phyloP scores from a whole-genome alignment of 2,797 vertebrate species.

The Thaleichthys pacificus region DNA sequence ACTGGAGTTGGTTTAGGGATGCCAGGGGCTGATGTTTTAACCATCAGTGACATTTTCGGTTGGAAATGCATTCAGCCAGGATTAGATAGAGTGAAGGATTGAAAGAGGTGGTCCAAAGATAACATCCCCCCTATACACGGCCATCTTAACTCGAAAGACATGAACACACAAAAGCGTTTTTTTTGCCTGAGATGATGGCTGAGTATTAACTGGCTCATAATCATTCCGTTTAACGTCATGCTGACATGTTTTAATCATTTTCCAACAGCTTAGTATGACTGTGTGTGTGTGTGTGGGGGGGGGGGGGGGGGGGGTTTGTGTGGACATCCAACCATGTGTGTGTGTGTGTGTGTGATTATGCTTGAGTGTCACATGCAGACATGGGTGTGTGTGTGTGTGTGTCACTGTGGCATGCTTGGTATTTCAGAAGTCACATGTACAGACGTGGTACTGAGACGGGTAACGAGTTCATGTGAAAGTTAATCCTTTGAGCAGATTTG shows the following conservation, averaged over 20 bases:
- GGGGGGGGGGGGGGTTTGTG: neutral
- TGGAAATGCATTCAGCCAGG: neutral
- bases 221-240: neutral
- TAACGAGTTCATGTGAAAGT: conserved; percentile 33
- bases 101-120: neutral
- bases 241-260: neutral
- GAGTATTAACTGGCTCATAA: neutral
- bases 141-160: neutral
- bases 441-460: neutral
- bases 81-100: neutral
- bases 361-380: neutral
- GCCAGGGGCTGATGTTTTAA: neutral
- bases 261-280: neutral
- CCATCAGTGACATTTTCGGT: neutral
- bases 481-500: conserved; percentile 47
- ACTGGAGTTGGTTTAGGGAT: neutral
- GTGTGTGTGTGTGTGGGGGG: neutral
- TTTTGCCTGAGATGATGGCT: neutral
- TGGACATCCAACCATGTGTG: conserved; percentile 15
- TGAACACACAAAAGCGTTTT: neutral
- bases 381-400: neutral
- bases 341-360: neutral
- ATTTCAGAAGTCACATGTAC: neutral
- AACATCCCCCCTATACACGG: neutral
- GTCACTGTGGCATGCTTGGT: conserved; percentile 20